Base-by-base conservation (phyloP, 2,797 vertebrate species). In the Pteropus rufus region DNA sequence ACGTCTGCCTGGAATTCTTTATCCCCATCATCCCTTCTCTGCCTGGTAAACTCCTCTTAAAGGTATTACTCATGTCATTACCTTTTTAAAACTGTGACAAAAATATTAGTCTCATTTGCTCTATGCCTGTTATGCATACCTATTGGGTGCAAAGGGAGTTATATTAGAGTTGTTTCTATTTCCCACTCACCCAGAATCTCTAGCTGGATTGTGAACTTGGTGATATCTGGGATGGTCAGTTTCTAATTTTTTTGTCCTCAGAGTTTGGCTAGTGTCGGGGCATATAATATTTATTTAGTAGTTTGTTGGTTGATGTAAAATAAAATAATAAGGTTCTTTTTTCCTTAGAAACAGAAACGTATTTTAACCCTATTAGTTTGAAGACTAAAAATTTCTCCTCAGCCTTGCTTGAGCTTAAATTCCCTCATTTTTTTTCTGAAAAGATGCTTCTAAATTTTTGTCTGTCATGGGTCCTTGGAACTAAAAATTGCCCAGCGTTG, bases 281-380 rank as follows among this genome's bases (percentile, higher is more conserved):
- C 10, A 72, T 5, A 49, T 21, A 87, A 62, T 93, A 91, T 76
- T 60, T 70, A 92, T 44, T 73, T 26, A 86, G 36, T 75, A 72
- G 54, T 73, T 85, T 80, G 39, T 91, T 96, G 62, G 23, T 46
- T 91, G n/a, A 52, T 87, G 8, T 89, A 91, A 92, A 88, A 64
- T 94, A 96, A 88, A 80, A 70, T 91, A 96, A 39, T 79, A 75
- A 91, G 29, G 14, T 12, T 81, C 62, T 58, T 91, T 44, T 97
- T 92, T 89, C 10, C 41, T 75, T 79, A 60, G 65, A 93, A 93
- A 82, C 21, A 76, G 60, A 89, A 86, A 87, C 29, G 9, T 9
- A 75, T 65, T 94, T 89, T 96, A 69, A 88, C 52, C 2, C 34
- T 88, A 8, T 88, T 94, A 46, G 19, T 89, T 83, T 79, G 34